Evolutionary conservation across 2,797 vertebrate species (phyloP).

Genomic region (Botia kubotai): DNA sequence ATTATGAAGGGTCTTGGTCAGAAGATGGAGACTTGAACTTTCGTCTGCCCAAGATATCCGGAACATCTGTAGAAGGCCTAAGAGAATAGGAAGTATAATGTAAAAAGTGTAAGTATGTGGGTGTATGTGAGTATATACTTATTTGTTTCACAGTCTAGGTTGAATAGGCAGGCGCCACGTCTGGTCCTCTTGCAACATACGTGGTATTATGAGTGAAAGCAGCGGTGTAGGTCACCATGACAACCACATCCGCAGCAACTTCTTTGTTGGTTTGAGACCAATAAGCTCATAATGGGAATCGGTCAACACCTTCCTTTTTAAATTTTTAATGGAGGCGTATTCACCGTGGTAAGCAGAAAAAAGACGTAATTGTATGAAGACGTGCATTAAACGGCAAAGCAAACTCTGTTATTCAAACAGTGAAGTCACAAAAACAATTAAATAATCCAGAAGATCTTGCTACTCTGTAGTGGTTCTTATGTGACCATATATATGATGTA

Average conservation of each 20-base stretch:
- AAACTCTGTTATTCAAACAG: neutral
- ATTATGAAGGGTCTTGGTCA: conserved; percentile 72
- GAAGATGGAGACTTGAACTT: conserved; percentile 70
- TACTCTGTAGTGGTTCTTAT: neutral
- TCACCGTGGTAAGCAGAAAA: neutral
- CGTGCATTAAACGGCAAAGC: neutral
- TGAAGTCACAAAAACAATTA: neutral
- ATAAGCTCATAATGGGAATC: conserved; percentile 38
- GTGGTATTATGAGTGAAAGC: conserved; percentile 62
- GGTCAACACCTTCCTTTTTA: conserved; percentile 5
- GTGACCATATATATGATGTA: neutral
- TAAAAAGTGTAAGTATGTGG: neutral
- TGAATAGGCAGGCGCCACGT: conserved; percentile 13
- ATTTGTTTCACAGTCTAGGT: conserved; percentile 10
- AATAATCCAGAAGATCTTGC: neutral
- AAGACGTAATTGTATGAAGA: neutral
- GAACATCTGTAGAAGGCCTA: conserved; percentile 79
- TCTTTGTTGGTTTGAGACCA: conserved; percentile 58
- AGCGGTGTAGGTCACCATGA: conserved; percentile 64
- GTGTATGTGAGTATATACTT: neutral
- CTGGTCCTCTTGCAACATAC: conserved; percentile 52
- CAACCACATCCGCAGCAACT: conserved; percentile 64
- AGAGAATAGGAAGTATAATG: conserved; percentile 51
- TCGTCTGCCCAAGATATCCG: conserved; percentile 74
- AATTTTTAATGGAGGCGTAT: neutral